Evolutionary conservation across 2,113 vertebrate genomes (phyloP), one percentile per base, ranked within the genome.

Genomic region (Pteropus alecto): DNA sequence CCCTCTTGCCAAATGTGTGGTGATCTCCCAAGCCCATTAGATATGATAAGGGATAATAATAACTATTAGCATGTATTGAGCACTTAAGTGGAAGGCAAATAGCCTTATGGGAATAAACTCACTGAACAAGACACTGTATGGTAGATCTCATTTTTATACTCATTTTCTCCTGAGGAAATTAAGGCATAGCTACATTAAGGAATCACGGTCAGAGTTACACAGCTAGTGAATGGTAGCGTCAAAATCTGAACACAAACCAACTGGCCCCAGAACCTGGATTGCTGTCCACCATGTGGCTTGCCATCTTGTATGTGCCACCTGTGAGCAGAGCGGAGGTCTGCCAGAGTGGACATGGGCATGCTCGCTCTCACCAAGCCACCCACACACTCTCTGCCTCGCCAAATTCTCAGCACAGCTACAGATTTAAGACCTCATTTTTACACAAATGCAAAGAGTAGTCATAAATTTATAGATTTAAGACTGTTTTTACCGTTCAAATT

Each of bases 401-500:
- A 87, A 93, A 56, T 58, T 35, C 43, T 46, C 46, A 28, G 33
- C 74, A 88, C 26, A 14, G 38, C 79, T 74, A 61, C 18, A 70
- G 94, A 71, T 74, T 92, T 63, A 94, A 95, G 56, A 74, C 68
- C 73, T 38, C 24, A 41, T 81, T 90, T 97, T 97, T 83, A 92
- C 46, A 79, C 73, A 54, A 70, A 60, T 84, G 84, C 58, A 22
- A 35, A 60, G 74, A 79, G 83, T 43, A 81, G 5, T 74, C 63
- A 73, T 95, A 96, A 93, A 95, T 68, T n/a, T 79, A 51, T 54
- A 92, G 68, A 94, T 76, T 87, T 92, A 85, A 96, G 54, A 58
- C 12, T 82, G 22, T 41, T 93, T 97, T 96, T 84, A 68, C 79
- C 93, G 84, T 82, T 95, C 68, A 87, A 93, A 96, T 96, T 95